Conservation (phyloP, 2,113 vertebrate species). For the Mungos mungo region DNA sequence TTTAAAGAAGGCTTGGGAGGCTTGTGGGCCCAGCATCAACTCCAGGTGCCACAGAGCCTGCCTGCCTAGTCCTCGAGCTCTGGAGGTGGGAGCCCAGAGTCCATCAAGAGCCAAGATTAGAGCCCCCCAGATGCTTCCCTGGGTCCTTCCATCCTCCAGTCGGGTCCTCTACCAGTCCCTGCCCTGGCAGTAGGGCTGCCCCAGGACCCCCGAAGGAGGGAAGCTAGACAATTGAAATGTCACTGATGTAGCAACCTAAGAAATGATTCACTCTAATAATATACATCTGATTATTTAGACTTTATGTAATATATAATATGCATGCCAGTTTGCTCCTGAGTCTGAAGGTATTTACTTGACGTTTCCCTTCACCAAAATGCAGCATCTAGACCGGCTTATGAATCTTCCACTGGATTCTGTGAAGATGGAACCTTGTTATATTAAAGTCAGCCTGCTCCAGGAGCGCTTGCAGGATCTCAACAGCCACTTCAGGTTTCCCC, state of each 20-base stretch:
- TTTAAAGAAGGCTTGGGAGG: background rate
- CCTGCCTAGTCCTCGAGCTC: background rate
- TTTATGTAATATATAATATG: background rate
- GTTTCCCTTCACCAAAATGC: constrained; percentile 41
- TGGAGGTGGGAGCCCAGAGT: background rate
- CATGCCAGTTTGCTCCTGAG: background rate
- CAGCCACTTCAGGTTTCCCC: constrained; percentile 88
- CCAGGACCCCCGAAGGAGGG: background rate
- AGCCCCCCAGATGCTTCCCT: background rate
- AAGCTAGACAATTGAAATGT: background rate
- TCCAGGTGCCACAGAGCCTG: background rate
- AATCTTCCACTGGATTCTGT: constrained; percentile 83
- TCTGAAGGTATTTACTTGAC: background rate
- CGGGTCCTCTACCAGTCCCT: background rate
- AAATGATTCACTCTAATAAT: background rate
- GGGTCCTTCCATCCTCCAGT: fast-evolving
- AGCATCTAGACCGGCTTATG: constrained; percentile 86
- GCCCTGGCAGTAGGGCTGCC: background rate
- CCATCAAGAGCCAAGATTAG: background rate
- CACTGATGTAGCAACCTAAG: background rate
- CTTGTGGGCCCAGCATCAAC: background rate
- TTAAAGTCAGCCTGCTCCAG: constrained; percentile 87
- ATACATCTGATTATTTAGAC: background rate
- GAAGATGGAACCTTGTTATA: constrained; percentile 90
- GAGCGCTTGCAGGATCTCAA: constrained; percentile 89